Base-by-base conservation (phyloP, 2,113 vertebrate species). In the Mungos mungo region DNA sequence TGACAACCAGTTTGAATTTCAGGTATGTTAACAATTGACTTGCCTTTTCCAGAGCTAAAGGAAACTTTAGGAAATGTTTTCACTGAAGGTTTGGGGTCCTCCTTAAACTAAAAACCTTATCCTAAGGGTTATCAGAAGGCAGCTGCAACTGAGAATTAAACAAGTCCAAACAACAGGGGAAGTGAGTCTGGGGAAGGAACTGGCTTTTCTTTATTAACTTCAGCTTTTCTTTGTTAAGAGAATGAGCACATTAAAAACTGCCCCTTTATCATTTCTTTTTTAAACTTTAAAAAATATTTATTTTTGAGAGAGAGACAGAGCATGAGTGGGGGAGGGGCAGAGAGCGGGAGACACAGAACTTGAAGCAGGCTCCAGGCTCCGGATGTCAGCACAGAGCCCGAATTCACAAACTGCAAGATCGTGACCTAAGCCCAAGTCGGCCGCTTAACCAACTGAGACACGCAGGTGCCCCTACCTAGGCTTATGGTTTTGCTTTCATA, bases 1-100 rank as follows among this genome's bases (percentile, higher is more conserved):
- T 92, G 87, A 92, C 57, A 93, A 29, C 8, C 3, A 63, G 5
- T 90, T 81, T 97, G 68, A 93, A 95, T 87, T 84, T 96, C 66
- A 68, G 68, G n/a, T 79, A 29, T 31, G 4, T 82, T 80, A 94
- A 54, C 16, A 89, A 74, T 95, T 86, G 23, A 81, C 27, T 96
- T 91, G 38, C 15, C 74, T 88, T 95, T 88, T 72, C n/a, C n/a
- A 74, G 52, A 54, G 66, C 86, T n/a, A 87, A 83, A 88, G 18
- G 88, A 88, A 96, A 11, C 31, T 33, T 95, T 29, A 15, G 21
- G 21, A 66, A 45, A 87, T 77, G 45, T 83, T 93, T 95, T 57
- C 54, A 54, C 9, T 66, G 77, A 68, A 57, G 47, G 2, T 50
- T 83, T 66, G 89, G 79, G 85, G n/a, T 18, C 33, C 50, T 79